Conservation (phyloP, 2,888 invertebrate genomes). For the Linnaemya vulpina region DNA sequence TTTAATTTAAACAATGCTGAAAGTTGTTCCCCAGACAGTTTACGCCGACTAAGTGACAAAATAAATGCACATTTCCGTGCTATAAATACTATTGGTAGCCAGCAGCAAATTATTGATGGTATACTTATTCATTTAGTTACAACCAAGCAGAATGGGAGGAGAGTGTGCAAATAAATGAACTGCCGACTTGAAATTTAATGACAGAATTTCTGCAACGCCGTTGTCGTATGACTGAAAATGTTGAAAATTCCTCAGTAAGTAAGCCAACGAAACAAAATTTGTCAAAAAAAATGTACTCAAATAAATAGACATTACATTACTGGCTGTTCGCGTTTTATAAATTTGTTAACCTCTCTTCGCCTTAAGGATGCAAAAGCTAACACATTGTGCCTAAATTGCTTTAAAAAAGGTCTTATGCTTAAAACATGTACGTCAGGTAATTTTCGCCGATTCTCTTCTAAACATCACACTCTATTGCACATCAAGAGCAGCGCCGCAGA, state of each 20-base stretch:
- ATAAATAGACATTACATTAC: slow-evolving; percentile 33
- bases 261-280: not conserved
- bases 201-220: slow-evolving; percentile 36
- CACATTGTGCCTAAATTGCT: slow-evolving; percentile 66
- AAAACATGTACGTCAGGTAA: slow-evolving; percentile 63
- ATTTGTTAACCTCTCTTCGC: slow-evolving; percentile 39
- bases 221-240: slow-evolving; percentile 35
- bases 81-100: slow-evolving; percentile 61
- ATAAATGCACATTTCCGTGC: slow-evolving; percentile 62
- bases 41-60: slow-evolving; percentile 66
- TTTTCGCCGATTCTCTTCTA: not conserved
- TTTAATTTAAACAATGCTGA: slow-evolving; percentile 61
- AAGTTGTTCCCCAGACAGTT: slow-evolving; percentile 54
- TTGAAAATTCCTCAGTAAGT: slow-evolving; percentile 12
- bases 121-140: slow-evolving; percentile 54
- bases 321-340: slow-evolving; percentile 34
- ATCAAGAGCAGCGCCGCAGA: too few relatives aligned
- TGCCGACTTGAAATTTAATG: slow-evolving; percentile 42
- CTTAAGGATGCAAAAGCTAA: slow-evolving; percentile 23
- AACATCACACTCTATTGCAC: too few relatives aligned
- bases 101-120: slow-evolving; percentile 54
- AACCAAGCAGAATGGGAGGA: slow-evolving; percentile 64
- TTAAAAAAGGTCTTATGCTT: not conserved
- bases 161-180: not conserved
- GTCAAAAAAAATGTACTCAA: not conserved